Percentiles rank a stretch among this genome's conserved stretches.
Evolutionary conservation across 2,797 vertebrate species (phyloP).

Genomic region (Vireo griseus): DNA sequence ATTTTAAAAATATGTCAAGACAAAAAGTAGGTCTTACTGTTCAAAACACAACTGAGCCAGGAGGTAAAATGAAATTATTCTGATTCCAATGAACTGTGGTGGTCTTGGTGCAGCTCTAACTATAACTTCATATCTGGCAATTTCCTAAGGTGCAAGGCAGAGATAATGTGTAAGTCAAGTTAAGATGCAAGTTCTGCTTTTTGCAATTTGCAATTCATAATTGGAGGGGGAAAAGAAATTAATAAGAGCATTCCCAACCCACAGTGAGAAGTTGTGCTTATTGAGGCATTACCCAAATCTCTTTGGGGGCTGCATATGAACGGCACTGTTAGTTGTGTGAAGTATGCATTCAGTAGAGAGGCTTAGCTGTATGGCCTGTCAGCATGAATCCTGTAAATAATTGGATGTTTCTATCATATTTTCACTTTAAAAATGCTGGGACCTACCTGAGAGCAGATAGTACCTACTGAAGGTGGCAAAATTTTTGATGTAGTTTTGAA

Average conservation of each 20-base stretch:
- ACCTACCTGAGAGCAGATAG: background rate
- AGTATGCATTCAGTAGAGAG: background rate
- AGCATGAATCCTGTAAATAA: background rate
- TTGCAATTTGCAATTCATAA: slow-evolving; percentile 36
- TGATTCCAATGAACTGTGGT: background rate
- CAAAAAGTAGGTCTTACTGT: background rate
- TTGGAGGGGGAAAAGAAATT: slow-evolving; percentile 4
- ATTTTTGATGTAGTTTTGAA: background rate
- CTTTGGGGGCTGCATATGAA: background rate
- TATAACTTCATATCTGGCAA: background rate
- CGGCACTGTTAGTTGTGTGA: background rate
- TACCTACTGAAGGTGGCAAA: background rate
- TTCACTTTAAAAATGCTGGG: background rate
- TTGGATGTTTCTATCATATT: background rate
- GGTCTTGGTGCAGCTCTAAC: background rate
- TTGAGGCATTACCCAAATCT: slow-evolving; percentile 15
- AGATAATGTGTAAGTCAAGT: slow-evolving; percentile 28
- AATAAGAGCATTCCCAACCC: background rate
- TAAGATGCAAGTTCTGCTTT: slow-evolving; percentile 46
- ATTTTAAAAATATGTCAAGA: background rate
- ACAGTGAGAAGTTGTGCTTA: background rate
- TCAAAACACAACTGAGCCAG: background rate
- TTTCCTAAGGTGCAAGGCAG: slow-evolving; percentile 42
- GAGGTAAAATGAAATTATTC: background rate
- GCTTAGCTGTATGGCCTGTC: background rate